Evolutionary conservation across 2,113 vertebrate genomes (phyloP).

Genomic region (Pipa parva): DNA sequence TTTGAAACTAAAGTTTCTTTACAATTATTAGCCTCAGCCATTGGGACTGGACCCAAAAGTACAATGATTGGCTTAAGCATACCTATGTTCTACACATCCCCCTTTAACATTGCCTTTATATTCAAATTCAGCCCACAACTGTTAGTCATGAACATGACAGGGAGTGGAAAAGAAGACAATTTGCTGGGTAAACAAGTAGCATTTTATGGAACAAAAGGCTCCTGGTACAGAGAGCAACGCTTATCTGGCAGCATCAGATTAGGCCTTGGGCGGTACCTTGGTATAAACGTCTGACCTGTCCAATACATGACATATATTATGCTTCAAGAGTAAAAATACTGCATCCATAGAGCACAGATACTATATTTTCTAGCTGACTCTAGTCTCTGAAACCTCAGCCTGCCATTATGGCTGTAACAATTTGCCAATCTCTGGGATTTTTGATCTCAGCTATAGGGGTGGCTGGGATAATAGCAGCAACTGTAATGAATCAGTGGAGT

Average conservation of each 20-base stretch:
- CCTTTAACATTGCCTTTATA: too few relatives aligned
- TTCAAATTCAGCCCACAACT: neutral
- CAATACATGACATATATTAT: slow-evolving; percentile 52
- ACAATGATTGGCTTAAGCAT: too few relatives aligned
- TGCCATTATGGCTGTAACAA: slow-evolving; percentile 68
- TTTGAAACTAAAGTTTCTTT: too few relatives aligned
- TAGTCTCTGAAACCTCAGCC: neutral
- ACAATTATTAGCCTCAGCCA: too few relatives aligned
- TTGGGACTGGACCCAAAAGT: too few relatives aligned
- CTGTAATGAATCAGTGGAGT: slow-evolving; percentile 86
- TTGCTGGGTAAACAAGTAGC: slow-evolving; percentile 58
- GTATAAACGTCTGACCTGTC: slow-evolving; percentile 36
- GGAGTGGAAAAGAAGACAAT: slow-evolving; percentile 47
- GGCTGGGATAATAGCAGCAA: slow-evolving; percentile 68
- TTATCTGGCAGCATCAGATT: slow-evolving; percentile 65
- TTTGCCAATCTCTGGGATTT: slow-evolving; percentile 82
- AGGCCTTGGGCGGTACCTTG: slow-evolving; percentile 46
- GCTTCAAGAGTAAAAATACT: slow-evolving; percentile 55
- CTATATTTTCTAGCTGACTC: neutral
- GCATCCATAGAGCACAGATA: neutral
- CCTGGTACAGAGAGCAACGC: slow-evolving; percentile 62
- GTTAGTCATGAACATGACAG: slow-evolving; percentile 12
- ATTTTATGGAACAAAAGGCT: slow-evolving; percentile 58
- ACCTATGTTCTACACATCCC: too few relatives aligned
- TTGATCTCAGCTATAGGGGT: slow-evolving; percentile 69